phyloP scores from a whole-genome alignment of 2,888 invertebrate genomes.

The Hydrotaea cyrtoneurina region DNA sequence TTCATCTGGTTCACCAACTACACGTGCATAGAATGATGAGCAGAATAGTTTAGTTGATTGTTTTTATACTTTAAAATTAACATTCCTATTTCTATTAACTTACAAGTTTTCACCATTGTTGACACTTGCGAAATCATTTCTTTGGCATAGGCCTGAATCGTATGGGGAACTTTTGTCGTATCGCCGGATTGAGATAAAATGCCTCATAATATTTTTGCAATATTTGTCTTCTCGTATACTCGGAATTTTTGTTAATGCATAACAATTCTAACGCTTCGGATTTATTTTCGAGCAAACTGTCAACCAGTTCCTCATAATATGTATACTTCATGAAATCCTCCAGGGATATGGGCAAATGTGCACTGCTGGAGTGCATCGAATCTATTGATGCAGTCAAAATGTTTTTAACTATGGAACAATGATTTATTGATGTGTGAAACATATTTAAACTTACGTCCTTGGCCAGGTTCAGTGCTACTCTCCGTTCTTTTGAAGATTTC shows the following conservation, averaged over 20 bases:
- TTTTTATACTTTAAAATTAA: too few relatives aligned
- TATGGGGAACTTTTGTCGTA: slow-evolving; percentile 50
- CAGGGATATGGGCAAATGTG: slow-evolving; percentile 4
- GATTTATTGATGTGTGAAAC: too few relatives aligned
- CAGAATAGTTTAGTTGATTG: too few relatives aligned
- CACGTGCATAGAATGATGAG: too few relatives aligned
- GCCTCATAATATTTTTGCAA: slow-evolving; percentile 45
- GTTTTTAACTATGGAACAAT: too few relatives aligned
- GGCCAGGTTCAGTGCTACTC: too few relatives aligned
- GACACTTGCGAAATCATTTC: slow-evolving; percentile 48
- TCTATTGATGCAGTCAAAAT: too few relatives aligned
- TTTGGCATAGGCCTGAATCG: slow-evolving; percentile 48
- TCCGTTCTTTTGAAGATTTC: too few relatives aligned
- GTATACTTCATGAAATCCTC: slow-evolving; percentile 58
- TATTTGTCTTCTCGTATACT: slow-evolving; percentile 2
- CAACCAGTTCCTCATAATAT: slow-evolving; percentile 45
- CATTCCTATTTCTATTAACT: background rate
- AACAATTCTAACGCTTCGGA: slow-evolving; percentile 20
- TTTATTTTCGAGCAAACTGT: slow-evolving; percentile 46
- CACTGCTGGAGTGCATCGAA: too few relatives aligned
- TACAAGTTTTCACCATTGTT: background rate
- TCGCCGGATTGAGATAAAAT: slow-evolving; percentile 49
- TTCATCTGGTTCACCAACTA: too few relatives aligned
- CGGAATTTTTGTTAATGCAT: slow-evolving; percentile 28
- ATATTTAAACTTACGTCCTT: too few relatives aligned